A percentile compares a stretch with the other conserved stretches of the same genome.
These are phyloP conservation scores for Microvelia longipes DNA, from an alignment of 1,140 invertebrate species.

Conservation along the genomic window DNA sequence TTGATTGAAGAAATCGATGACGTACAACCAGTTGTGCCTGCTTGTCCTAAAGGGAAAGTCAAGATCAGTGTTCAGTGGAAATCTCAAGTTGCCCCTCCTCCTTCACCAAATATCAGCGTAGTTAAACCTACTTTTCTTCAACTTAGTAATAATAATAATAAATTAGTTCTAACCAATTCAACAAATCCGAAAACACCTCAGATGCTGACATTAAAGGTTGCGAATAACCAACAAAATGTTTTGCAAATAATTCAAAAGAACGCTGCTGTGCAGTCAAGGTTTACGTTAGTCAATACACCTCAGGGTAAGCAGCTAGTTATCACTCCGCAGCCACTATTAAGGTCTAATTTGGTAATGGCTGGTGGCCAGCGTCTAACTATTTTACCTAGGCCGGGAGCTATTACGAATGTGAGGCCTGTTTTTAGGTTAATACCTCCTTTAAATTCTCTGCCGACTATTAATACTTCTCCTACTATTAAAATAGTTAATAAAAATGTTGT, in stretches of 20 bases:
- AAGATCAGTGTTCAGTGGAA: conserved; percentile 1
- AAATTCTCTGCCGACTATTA: no score
- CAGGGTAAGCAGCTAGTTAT: conserved; percentile 9
- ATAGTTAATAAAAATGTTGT: conserved; percentile 11
- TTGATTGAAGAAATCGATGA: conserved; percentile 61
- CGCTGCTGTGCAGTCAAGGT: conserved; percentile 6
- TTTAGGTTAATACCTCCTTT: conserved; percentile 36
- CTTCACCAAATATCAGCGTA: neutral
- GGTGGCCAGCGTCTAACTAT: conserved; percentile 15
- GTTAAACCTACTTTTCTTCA: conserved; percentile 21
- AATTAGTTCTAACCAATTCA: conserved; percentile 15
- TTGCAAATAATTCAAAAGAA: conserved; percentile 4
- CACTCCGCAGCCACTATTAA: conserved; percentile 4
- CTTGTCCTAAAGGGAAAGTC: conserved; percentile 43
- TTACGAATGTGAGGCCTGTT: conserved; percentile 28
- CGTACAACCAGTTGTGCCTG: conserved; percentile 41
- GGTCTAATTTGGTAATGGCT: conserved; percentile 13
- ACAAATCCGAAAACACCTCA: neutral
- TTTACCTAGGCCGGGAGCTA: conserved; percentile 12
- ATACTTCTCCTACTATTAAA: no score
- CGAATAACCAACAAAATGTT: neutral
- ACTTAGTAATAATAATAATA: conserved; percentile 27
- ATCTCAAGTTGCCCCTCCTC: neutral
- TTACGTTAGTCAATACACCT: conserved; percentile 14
- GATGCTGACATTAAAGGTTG: neutral